A percentile compares a stretch with the other conserved stretches of the same genome.
Conservation (phyloP, 1,140 invertebrate genomes). For the Tetramorium simillimum region DNA sequence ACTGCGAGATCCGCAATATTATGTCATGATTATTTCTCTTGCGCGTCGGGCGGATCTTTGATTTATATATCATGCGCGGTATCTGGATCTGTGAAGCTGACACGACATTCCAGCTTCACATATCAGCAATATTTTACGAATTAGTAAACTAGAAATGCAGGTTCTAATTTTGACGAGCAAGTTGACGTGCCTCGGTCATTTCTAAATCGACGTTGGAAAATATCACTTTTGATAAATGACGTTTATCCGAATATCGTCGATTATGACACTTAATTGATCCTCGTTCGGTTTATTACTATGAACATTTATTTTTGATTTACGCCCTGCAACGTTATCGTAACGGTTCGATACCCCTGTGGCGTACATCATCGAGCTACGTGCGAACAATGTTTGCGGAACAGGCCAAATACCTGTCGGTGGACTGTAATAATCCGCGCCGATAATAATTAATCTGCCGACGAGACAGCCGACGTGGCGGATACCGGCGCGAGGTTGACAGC, state of each 20-base stretch:
- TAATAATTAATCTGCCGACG: slow-evolving; percentile 73
- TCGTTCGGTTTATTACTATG: slow-evolving; percentile 20
- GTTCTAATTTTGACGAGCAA: not conserved
- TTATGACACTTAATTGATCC: slow-evolving; percentile 13
- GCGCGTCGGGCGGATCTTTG: not conserved
- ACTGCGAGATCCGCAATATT: not conserved
- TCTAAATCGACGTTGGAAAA: not conserved
- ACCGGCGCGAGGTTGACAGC: slow-evolving; percentile 56
- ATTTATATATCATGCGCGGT: not conserved
- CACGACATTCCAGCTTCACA: too few species aligned
- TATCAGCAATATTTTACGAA: not conserved
- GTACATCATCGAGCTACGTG: slow-evolving; percentile 64
- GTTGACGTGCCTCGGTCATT: not conserved
- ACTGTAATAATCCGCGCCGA: slow-evolving; percentile 70
- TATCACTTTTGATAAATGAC: not conserved
- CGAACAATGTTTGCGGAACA: slow-evolving; percentile 67
- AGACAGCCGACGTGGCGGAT: slow-evolving; percentile 64
- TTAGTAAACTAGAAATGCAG: not conserved
- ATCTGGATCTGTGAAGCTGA: too few species aligned
- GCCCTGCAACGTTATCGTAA: slow-evolving; percentile 32
- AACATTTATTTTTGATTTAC: slow-evolving; percentile 50
- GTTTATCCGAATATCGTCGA: not conserved
- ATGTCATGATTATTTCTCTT: not conserved
- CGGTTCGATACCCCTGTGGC: slow-evolving; percentile 44
- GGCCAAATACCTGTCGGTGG: slow-evolving; percentile 65